phyloP scores from a whole-genome alignment of 2,113 vertebrate genomes.

The Apodemus speciosus region DNA sequence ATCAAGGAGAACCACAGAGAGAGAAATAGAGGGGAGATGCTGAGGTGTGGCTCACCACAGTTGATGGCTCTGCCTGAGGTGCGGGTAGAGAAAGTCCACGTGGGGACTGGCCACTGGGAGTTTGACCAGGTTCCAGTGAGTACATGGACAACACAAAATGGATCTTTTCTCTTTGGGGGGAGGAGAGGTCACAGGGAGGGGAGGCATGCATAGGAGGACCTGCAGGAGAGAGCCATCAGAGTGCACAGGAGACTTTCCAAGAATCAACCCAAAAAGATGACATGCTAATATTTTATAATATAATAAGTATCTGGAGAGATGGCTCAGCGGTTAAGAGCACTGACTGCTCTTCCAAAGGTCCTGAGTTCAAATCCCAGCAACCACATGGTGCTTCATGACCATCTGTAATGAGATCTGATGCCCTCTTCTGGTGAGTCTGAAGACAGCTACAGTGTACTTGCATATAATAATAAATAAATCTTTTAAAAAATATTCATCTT shows the following conservation, averaged over 20 bases:
- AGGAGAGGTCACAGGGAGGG: background rate
- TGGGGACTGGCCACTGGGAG: background rate
- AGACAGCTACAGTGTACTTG: too few species aligned
- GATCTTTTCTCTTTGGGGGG: background rate
- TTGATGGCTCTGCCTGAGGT: background rate
- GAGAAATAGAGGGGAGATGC: background rate
- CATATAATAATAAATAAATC: too few species aligned
- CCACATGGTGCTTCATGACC: background rate
- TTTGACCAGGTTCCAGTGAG: background rate
- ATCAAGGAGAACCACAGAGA: background rate
- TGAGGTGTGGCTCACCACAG: background rate
- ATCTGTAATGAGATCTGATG: background rate
- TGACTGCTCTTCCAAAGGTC: background rate
- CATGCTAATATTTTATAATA: too few species aligned
- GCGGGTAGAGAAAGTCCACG: background rate
- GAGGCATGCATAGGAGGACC: background rate
- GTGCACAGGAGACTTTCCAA: background rate
- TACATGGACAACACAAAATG: background rate
- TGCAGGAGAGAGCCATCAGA: background rate
- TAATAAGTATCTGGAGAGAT: background rate
- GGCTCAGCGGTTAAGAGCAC: background rate
- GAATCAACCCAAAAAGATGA: background rate
- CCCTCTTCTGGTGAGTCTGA: too few species aligned
- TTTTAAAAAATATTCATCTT: too few species aligned
- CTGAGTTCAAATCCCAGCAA: background rate